Base-by-base conservation (phyloP, 2,113 vertebrate genomes). In the Aramus guarauna region DNA sequence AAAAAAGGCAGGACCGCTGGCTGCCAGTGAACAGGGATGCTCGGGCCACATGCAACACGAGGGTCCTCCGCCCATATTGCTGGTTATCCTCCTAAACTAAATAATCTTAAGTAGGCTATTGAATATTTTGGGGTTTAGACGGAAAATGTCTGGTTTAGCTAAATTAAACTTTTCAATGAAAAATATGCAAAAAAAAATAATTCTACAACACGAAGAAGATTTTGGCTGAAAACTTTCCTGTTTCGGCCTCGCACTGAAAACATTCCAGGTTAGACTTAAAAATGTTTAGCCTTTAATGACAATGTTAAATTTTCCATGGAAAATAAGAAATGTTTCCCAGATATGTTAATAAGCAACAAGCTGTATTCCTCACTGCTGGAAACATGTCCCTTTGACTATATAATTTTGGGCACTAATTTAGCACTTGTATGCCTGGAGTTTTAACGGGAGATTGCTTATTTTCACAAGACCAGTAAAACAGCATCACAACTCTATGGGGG, bases 221-320 rank as follows among this genome's bases (percentile, higher is more conserved):
- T 78, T 75, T 75, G 45, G 72, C 48, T 68, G 56, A 85, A 95
- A 92, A 63, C 48, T 34, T 36, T 26, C 45, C 37, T 15, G 0
- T 62, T 94, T 79, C 63, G 87, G 88, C 19, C 77, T 37, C 3
- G 1, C 1, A 3, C 24, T 85, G 85, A 95, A 85, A 89, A 66
- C 17, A 87, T 76, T 89, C 73, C 77, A 89, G 34, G 73, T 75
- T 72, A 86, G 21, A 59, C 52, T 41, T 81, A 78, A 91, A 96
- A 92, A 36, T 17, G 27, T 71, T 87, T 53, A 48, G 52, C 71
- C 45, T 78, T 94, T 84, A 91, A 84, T 52, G 43, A 82, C 45
- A 80, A 81, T 50, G 36, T 63, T 80, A 81, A 67, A 64, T 94
- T 94, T 81, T 94, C 83, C 90, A 94, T 48, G 56, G 60, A 88